Percentiles rank a stretch among this genome's conserved stretches.
Conservation (phyloP, 2,797 vertebrate species). For the Labroides dimidiatus region DNA sequence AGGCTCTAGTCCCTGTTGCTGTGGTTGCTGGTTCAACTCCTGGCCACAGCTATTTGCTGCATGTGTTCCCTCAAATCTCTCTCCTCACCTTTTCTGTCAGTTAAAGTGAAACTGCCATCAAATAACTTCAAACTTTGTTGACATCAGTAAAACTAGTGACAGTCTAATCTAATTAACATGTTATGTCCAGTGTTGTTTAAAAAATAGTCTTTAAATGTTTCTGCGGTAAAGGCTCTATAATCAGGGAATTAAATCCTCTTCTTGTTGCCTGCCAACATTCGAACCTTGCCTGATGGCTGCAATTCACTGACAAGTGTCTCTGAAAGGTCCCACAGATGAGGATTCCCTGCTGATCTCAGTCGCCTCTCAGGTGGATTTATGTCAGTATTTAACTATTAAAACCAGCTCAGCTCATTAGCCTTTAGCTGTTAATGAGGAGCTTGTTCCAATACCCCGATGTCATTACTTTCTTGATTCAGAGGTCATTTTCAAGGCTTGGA, state of each 20-base stretch:
- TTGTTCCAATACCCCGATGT: slow-evolving; percentile 6
- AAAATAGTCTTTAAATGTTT: no score
- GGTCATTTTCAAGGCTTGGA: slow-evolving; percentile 11
- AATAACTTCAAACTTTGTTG: no score
- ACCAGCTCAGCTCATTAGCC: slow-evolving; percentile 27
- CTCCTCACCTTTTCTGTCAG: no score
- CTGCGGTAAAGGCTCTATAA: neutral
- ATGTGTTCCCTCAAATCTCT: no score
- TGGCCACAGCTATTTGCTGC: no score
- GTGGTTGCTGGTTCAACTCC: no score
- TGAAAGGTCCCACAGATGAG: neutral
- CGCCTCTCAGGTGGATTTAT: slow-evolving; percentile 48
- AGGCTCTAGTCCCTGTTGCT: no score
- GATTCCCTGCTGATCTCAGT: slow-evolving; percentile 33
- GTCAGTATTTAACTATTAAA: slow-evolving; percentile 23
- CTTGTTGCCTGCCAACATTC: neutral
- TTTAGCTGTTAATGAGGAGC: slow-evolving; percentile 30
- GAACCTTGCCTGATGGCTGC: neutral
- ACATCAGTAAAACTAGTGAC: no score
- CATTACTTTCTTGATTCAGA: slow-evolving; percentile 19
- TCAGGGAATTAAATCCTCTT: neutral
- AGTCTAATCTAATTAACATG: no score
- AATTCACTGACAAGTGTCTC: neutral
- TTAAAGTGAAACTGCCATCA: no score
- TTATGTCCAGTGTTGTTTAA: no score